Conservation (phyloP, 2,888 invertebrate species). For the Tyria jacobaeae region DNA sequence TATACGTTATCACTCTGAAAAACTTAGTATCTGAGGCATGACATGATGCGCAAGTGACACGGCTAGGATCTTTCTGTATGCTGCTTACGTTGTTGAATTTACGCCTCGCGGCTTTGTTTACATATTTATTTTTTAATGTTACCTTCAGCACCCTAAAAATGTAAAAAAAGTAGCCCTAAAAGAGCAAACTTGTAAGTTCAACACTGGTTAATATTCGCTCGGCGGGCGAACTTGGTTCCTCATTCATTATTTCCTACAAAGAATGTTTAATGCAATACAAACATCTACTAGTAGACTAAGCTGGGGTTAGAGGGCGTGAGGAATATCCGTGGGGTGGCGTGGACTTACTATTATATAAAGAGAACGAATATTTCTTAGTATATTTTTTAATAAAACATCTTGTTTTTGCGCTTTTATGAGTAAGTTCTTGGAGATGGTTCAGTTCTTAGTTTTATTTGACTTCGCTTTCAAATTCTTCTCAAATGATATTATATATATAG, state of each 20-base stretch:
- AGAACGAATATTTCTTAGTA: not conserved
- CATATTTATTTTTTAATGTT: slow-evolving; percentile 19
- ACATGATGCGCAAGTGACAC: no score
- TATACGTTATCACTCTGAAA: no score
- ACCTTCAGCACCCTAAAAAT: slow-evolving; percentile 21
- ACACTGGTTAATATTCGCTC: slow-evolving; percentile 57
- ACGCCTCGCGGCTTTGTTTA: not conserved
- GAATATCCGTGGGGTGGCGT: slow-evolving; percentile 14
- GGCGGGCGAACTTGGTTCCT: slow-evolving; percentile 46
- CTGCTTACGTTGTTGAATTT: not conserved
- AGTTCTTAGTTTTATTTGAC: not conserved
- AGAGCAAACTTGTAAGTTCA: slow-evolving; percentile 48
- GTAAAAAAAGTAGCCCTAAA: slow-evolving; percentile 28
- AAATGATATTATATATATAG: not conserved
- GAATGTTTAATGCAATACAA: slow-evolving; percentile 68
- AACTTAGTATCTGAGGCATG: no score
- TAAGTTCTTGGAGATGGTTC: not conserved
- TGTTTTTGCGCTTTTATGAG: not conserved
- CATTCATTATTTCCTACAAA: slow-evolving; percentile 67
- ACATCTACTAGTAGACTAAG: slow-evolving; percentile 43
- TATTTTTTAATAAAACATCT: not conserved
- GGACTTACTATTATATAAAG: not conserved
- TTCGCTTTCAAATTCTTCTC: not conserved
- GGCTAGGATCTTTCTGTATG: not conserved
- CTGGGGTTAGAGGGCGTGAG: slow-evolving; percentile 41